Evolutionary conservation across 2,113 vertebrate species (phyloP), one percentile per base, ranked within the genome.

Genomic region (Neolamprologus ventralis): DNA sequence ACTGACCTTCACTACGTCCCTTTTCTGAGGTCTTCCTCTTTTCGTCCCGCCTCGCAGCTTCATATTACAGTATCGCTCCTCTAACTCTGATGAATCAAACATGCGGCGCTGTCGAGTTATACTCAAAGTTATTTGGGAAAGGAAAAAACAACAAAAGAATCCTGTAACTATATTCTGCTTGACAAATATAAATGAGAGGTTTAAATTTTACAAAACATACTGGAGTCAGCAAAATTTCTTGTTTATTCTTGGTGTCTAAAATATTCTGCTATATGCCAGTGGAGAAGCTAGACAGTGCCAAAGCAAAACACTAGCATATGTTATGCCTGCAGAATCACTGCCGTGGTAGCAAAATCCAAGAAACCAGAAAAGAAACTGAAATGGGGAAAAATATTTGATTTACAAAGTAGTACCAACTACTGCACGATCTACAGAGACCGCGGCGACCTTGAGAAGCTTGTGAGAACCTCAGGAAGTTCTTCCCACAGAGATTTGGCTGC

Each of bases 401-500:
- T 51, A 11, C 51, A 35, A 45, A 37, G 40, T 42, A 33, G 16
- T 10, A 47, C 14, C 35, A 49, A 21, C 42, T 21, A 5, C 65
- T 28, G 47, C 3, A 40, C 42, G 1, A 71, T 26, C 33, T 13
- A 23, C 40, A 49, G 68, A n/a, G 82, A 82, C 57, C 35, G 80
- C 37, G 14, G 71, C 17, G 81, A 93, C 87, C 89, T 91, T 82
- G 79, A 84, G 87, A 82, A 81, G 84, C 88, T 90, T 40, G 53
- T 7, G 85, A 88, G 87, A 88, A 90, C 73, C 85, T 90, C 71
- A 4, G 83, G 84, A 92, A 94, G 87, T 91, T 91, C 73, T 87
- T 83, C 90, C 95, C 94, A 19, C 90, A 26, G 95, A 96, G 95
- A 94, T 80, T 88, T 84, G 78, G 71, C 90, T 87, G 89, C 85